Base-by-base conservation (phyloP, 2,888 invertebrate genomes). In the Acrocyrtus sp. region DNA sequence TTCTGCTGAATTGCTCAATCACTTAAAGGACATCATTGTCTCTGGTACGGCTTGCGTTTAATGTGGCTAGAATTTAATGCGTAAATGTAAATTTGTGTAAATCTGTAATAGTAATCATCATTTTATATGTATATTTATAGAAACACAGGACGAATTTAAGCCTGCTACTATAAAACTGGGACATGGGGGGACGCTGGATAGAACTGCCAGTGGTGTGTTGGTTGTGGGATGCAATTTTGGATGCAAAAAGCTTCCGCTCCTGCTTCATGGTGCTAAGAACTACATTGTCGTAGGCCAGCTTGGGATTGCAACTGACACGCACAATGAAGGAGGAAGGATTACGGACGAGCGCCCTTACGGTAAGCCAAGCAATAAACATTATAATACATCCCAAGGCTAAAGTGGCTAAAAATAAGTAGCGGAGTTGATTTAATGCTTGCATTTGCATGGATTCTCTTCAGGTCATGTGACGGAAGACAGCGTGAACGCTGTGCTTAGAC, bases 141-240 rank as follows among this genome's bases (percentile, higher is more conserved):
- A 69, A 26, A 26, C 56, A 5, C 48, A 51, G 15, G 67, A 63
- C 3, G 68, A 61, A 17, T 50, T 50, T 56, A 72, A 62, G 2
- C 76, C 79, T 1, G 21, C 54, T 8, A n/a, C 70, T 15, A 43
- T 82, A 0, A 78, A 78, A 65, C 69, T 82, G 47, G 82, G 82
- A 1, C 83, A 83, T 78, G 82, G 82, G 3, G 83, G 83, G n/a
- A 82, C 82, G 1, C 72, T 83, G 29, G 83, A 82, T 72, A 73
- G 73, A 34, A 78, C 76, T 29, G 82, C 82, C 2, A 77, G 80
- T 6, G 82, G 83, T 3, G 82, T 82, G 17, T 58, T 83, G 68
- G 82, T 81, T 57, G 81, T 82, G 22, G 82, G 82, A 15, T 77
- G 81, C 3, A 81, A 82, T 47, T 74, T 60, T 29, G 83, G 83